A percentile compares a stretch with the other conserved stretches of the same genome.
These are phyloP conservation scores for Tyrophagus putrescentiae DNA, from an alignment of 1,140 invertebrate genomes.

Conservation along the genomic window DNA sequence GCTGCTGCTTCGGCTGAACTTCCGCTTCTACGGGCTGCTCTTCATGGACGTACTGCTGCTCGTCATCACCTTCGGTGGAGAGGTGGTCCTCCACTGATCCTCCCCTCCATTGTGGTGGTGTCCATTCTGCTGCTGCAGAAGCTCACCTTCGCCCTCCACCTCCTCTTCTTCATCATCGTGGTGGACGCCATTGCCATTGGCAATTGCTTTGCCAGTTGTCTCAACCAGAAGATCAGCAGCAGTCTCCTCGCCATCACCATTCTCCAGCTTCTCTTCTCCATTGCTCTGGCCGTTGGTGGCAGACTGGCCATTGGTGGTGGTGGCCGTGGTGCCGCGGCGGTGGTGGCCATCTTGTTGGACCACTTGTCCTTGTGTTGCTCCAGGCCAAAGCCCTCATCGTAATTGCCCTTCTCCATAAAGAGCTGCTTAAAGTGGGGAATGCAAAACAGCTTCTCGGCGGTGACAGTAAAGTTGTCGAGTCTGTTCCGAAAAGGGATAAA, in stretches of 20 bases:
- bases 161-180: neutral
- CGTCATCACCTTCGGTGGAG: neutral
- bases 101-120: no score
- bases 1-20: no score
- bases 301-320: constrained; percentile 26
- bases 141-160: no score
- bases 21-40: no score
- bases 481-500: constrained; percentile 36
- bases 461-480: constrained; percentile 73
- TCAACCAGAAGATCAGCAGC: constrained; percentile 18
- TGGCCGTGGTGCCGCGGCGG: no score
- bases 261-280: constrained; percentile 19
- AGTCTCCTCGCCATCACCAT: constrained; percentile 11
- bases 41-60: neutral
- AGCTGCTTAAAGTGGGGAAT: constrained; percentile 81
- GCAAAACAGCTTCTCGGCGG: constrained; percentile 72
- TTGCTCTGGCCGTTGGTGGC: constrained; percentile 25
- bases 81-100: no score
- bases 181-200: neutral
- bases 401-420: constrained; percentile 58
- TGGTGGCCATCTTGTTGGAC: constrained; percentile 27
- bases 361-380: constrained; percentile 38
- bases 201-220: constrained; percentile 20
- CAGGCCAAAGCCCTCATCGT: constrained; percentile 56
- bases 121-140: no score